phyloP scores from a whole-genome alignment of 2,888 invertebrate genomes.

The Polia nebulosa region DNA sequence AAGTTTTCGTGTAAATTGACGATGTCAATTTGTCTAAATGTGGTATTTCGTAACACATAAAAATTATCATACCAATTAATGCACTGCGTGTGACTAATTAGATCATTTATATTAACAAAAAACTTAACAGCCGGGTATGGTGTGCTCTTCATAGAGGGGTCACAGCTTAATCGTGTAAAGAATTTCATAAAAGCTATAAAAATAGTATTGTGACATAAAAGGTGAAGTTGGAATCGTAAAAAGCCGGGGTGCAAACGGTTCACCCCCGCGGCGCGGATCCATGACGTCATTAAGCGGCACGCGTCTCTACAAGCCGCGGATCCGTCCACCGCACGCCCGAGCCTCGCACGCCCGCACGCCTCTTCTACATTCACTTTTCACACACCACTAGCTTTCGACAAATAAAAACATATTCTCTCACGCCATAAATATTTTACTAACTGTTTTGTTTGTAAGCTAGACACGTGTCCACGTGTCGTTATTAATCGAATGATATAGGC shows the following conservation, averaged over 20 bases:
- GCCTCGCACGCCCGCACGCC: slow-evolving; percentile 63
- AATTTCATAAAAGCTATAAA: slow-evolving; percentile 87
- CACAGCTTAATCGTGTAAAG: slow-evolving; percentile 86
- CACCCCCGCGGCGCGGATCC: slow-evolving; percentile 74
- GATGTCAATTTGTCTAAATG: slow-evolving; percentile 57
- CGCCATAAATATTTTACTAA: slow-evolving; percentile 51
- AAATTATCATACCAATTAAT: slow-evolving; percentile 76
- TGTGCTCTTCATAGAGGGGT: slow-evolving; percentile 76
- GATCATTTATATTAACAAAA: slow-evolving; percentile 82
- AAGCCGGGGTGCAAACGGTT: slow-evolving; percentile 76
- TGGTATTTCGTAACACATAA: slow-evolving; percentile 65
- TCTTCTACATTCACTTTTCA: slow-evolving; percentile 72
- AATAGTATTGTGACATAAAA: slow-evolving; percentile 85
- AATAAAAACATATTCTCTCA: slow-evolving; percentile 67
- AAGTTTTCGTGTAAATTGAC: slow-evolving; percentile 37
- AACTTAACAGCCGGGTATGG: slow-evolving; percentile 77
- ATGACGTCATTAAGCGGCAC: slow-evolving; percentile 79
- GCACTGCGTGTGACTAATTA: slow-evolving; percentile 81
- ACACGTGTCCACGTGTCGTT: slow-evolving; percentile 13
- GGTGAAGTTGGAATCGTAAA: slow-evolving; percentile 87
- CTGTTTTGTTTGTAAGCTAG: slow-evolving; percentile 42
- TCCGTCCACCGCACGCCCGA: slow-evolving; percentile 63
- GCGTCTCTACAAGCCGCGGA: slow-evolving; percentile 53
- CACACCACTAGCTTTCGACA: slow-evolving; percentile 73
- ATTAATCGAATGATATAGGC: slow-evolving; percentile 34